phyloP scores from a whole-genome alignment of 2,888 invertebrate genomes.

The Meteorus cinctellus region DNA sequence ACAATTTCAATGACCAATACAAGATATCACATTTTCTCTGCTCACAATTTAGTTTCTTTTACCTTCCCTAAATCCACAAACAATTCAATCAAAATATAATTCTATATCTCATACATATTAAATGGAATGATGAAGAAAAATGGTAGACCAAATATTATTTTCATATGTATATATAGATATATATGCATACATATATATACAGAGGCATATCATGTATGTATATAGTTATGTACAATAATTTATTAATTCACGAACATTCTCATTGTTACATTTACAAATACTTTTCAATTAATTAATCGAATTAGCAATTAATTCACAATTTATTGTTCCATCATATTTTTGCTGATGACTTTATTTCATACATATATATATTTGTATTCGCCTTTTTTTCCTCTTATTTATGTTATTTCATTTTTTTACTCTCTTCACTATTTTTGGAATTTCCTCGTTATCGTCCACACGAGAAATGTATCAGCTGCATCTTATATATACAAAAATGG shows the following conservation, averaged over 20 bases:
- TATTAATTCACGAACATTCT: conserved; percentile 66
- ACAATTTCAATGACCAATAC: conserved; percentile 32
- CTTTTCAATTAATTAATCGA: conserved; percentile 44
- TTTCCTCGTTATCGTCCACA: not conserved
- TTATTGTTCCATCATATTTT: conserved; percentile 30
- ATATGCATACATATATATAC: conserved; percentile 17
- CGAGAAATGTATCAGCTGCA: not conserved
- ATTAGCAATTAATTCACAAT: not conserved
- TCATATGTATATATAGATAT: conserved; percentile 10
- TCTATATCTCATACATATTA: not conserved
- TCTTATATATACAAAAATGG: conserved; percentile 5
- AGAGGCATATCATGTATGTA: not conserved
- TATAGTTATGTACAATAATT: conserved; percentile 70
- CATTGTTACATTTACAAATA: conserved; percentile 68
- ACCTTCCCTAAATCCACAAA: not conserved
- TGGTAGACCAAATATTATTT: conserved; percentile 9
- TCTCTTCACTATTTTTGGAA: not conserved
- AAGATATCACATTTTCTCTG: not conserved
- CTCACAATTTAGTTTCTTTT: not conserved
- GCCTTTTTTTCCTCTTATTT: not conserved
- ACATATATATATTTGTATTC: not conserved
- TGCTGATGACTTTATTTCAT: not conserved
- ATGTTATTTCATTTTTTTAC: not conserved
- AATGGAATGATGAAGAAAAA: conserved; percentile 4
- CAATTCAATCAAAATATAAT: not conserved